A percentile compares a stretch with the other conserved stretches of the same genome.
These are phyloP conservation scores for Muscicapa striata DNA, from an alignment of 2,797 vertebrate species.

Conservation along the genomic window DNA sequence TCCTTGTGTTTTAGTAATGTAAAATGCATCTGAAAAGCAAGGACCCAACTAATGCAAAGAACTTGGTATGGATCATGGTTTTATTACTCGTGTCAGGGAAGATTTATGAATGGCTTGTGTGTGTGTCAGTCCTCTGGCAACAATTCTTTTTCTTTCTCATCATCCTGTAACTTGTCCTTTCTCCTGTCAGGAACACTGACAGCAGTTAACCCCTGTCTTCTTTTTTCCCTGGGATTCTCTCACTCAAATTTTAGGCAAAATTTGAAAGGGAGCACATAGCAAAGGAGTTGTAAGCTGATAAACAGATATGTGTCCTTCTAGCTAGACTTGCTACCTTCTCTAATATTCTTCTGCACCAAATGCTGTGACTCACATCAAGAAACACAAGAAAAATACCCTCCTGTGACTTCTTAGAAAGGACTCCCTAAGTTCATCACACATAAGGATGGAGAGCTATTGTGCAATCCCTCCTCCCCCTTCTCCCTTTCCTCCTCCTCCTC, in stretches of 20 bases:
- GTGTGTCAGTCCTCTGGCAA: background rate
- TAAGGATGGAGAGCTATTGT: background rate
- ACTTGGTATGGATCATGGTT: background rate
- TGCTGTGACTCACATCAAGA: background rate
- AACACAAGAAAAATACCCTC: background rate
- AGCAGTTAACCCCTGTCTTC: background rate
- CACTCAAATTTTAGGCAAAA: background rate
- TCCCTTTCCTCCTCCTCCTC: background rate
- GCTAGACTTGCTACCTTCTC: background rate
- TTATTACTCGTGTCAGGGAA: background rate
- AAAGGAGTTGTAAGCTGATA: background rate
- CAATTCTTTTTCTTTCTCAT: background rate
- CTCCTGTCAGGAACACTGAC: background rate
- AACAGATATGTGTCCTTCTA: background rate
- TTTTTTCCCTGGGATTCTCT: background rate
- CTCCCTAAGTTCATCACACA: background rate
- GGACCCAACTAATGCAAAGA: background rate
- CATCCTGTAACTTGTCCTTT: background rate
- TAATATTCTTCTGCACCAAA: background rate
- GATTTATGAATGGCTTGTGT: background rate
- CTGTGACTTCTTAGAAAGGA: background rate
- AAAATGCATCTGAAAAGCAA: background rate
- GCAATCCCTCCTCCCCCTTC: background rate
- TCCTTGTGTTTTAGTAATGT: background rate
- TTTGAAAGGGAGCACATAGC: background rate